Conservation (phyloP, 2,113 vertebrate genomes). For the Caloenas nicobarica region DNA sequence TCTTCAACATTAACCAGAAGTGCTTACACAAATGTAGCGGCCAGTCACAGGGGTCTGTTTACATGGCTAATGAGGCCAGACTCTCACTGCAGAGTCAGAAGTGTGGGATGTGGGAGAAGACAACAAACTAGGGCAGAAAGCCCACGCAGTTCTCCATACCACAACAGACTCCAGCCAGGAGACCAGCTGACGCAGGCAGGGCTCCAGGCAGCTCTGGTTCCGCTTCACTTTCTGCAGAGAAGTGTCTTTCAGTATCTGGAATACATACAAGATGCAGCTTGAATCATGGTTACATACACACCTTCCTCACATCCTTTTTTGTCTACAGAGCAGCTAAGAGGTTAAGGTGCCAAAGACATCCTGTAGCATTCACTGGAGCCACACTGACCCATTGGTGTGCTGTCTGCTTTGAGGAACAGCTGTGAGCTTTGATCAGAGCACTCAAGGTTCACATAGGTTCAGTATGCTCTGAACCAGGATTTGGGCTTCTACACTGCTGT, state of each 20-base stretch:
- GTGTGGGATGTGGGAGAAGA: not conserved
- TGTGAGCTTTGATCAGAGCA: not conserved
- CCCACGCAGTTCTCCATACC: constrained; percentile 75
- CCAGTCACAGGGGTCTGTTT: constrained; percentile 1
- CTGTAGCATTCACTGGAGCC: not conserved
- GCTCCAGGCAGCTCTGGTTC: constrained; percentile 98
- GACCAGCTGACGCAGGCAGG: constrained; percentile 94
- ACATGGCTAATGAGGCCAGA: not conserved
- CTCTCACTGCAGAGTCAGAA: not conserved
- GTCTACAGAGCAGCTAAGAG: not conserved
- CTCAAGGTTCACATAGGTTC: not conserved
- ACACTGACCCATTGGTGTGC: not conserved
- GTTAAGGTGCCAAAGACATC: not conserved
- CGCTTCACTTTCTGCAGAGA: constrained; percentile 98
- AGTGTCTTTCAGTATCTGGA: constrained; percentile 93
- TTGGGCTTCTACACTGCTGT: not conserved
- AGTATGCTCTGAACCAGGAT: not conserved
- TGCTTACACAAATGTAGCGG: not conserved
- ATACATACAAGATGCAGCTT: not conserved
- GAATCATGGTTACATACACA: not conserved
- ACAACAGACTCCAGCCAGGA: constrained; percentile 95
- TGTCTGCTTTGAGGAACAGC: not conserved
- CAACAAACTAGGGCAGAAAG: not conserved
- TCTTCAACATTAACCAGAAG: not conserved
- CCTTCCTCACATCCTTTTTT: not conserved